Evolutionary conservation across 2,113 vertebrate species (phyloP).

Genomic region (Charadrius vociferus): DNA sequence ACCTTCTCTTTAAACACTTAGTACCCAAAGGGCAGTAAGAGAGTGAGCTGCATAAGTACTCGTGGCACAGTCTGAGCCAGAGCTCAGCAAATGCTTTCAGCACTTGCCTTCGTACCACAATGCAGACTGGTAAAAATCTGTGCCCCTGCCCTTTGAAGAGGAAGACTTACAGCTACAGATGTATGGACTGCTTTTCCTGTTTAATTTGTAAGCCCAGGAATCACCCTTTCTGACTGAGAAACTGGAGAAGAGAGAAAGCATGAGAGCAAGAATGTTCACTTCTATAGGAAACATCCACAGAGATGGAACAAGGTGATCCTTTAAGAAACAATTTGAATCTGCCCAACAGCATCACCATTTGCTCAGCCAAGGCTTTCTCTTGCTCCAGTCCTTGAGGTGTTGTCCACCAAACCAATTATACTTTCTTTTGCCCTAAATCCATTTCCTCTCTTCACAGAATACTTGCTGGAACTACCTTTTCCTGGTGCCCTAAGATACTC

Average conservation of each 20-base stretch:
- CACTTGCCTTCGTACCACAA: background rate
- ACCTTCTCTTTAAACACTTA: background rate
- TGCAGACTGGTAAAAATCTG: background rate
- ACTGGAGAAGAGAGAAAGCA: background rate
- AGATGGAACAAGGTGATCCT: background rate
- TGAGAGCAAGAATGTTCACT: background rate
- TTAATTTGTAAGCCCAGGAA: background rate
- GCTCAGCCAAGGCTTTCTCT: background rate
- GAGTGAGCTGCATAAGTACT: background rate
- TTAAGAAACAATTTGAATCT: background rate
- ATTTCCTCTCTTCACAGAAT: background rate
- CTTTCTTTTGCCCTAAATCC: background rate
- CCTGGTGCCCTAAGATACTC: background rate
- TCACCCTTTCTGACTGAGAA: background rate
- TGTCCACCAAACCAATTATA: background rate
- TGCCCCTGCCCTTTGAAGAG: background rate
- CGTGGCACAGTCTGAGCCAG: background rate
- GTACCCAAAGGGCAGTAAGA: background rate
- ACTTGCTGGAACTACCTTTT: background rate
- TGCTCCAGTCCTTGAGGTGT: background rate
- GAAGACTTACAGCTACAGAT: background rate
- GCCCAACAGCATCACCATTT: background rate
- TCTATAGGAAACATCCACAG: background rate
- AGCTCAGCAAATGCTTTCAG: background rate
- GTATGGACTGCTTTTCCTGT: background rate